Base-by-base conservation (phyloP, 2,113 vertebrate species). In the Anseranas semipalmata region DNA sequence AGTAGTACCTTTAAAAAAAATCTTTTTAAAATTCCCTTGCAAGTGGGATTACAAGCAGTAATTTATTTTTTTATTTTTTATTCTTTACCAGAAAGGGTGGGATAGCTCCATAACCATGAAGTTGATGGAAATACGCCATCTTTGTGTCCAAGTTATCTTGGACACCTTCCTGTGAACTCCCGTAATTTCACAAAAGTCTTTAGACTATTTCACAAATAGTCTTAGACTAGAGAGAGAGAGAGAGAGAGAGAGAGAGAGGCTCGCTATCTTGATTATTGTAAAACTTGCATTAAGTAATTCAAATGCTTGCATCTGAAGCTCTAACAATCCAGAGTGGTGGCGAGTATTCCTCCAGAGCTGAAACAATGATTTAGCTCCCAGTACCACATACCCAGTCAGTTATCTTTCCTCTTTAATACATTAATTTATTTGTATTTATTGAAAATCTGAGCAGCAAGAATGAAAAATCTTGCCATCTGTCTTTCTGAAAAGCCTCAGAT, bases 391-490 rank as follows among this genome's bases (percentile, higher is more conserved):
- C 13, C 63, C 22, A 13, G 39, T 67, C 30, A 72, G 24, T 91
- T 90, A 59, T 65, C 76, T 67, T 76, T 81, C 37, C 27, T 68
- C 48, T 84, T 87, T n/a, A 87, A 39, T 45, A 68, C 17, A 65
- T 48, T 15, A 18, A 52, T 7, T 37, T 46, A 32, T 72, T 74
- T 19, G 5, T 20, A 62, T 90, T 79, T 84, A 19, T 85, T 87
- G 81, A 93, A 81, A 33, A 73, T 87, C n/a, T 65, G 88, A 65
- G 55, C 70, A 85, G 65, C n/a, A 87, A 73, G 59, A 88, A 90
- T 65, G 65, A 89, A 72, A 89, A 89, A 63, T 37, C 32, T 48
- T 75, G 27, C 72, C 32, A 62, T 76, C 46, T 79, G 78, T 76
- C 71, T 67, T 84, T 39, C 46, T 84, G 73, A 84, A 79, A 81